phyloP scores from a whole-genome alignment of 2,797 vertebrate genomes.

The Pampus argenteus region DNA sequence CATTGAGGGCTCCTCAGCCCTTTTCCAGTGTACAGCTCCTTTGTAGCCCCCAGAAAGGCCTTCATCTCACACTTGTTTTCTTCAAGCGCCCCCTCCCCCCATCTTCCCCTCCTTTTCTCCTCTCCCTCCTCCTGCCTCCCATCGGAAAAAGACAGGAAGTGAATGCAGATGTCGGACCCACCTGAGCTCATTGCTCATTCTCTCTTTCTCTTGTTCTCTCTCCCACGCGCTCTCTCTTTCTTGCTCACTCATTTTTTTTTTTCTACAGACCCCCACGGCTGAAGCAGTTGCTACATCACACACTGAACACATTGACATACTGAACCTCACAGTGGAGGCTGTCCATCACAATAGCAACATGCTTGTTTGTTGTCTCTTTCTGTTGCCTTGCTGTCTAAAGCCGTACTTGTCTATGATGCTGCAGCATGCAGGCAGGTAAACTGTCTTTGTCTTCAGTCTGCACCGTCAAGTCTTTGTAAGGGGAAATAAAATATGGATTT shows the following conservation, averaged over 20 bases:
- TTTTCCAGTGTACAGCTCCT: slow-evolving; percentile 74
- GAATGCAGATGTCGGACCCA: slow-evolving; percentile 79
- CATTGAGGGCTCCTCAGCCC: slow-evolving; percentile 70
- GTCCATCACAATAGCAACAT: slow-evolving; percentile 79
- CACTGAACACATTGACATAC: slow-evolving; percentile 73
- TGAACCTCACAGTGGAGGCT: slow-evolving; percentile 78
- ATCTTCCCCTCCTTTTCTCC: slow-evolving; percentile 38
- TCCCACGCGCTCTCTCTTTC: slow-evolving; percentile 56
- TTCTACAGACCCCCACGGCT: slow-evolving; percentile 66
- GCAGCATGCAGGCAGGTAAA: slow-evolving; percentile 55
- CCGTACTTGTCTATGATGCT: slow-evolving; percentile 60
- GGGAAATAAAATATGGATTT: slow-evolving; percentile 45
- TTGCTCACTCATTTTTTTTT: slow-evolving; percentile 42
- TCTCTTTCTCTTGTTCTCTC: slow-evolving; percentile 58
- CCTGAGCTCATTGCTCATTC: slow-evolving; percentile 81
- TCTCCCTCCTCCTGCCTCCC: slow-evolving; percentile 34
- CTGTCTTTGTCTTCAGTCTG: slow-evolving; percentile 32
- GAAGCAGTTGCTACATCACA: slow-evolving; percentile 79
- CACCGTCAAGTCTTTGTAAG: slow-evolving; percentile 25
- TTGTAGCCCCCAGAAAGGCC: slow-evolving; percentile 81
- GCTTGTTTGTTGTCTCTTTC: slow-evolving; percentile 79
- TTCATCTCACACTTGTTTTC: slow-evolving; percentile 78
- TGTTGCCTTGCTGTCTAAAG: slow-evolving; percentile 70
- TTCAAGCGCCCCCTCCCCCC: slow-evolving; percentile 17
- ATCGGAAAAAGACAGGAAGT: slow-evolving; percentile 77